Percentiles rank a stretch among this genome's conserved stretches.
Conservation (phyloP, 2,888 invertebrate genomes). For the Luperina nickerlii region DNA sequence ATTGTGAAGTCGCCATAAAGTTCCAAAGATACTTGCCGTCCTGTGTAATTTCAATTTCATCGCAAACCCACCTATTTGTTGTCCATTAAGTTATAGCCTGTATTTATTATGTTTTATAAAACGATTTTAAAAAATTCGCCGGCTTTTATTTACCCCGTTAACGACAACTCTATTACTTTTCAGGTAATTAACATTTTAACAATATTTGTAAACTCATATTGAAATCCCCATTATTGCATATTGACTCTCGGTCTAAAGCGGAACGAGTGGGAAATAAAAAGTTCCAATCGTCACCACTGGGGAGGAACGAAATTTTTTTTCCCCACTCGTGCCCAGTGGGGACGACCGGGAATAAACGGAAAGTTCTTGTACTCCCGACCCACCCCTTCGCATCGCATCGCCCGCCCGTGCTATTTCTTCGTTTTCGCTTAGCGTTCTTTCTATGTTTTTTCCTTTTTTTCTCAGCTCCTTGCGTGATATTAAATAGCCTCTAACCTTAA, state of each 20-base stretch:
- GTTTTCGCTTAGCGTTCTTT: background rate
- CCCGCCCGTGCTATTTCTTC: background rate
- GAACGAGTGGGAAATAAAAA: no score
- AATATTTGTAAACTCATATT: no score
- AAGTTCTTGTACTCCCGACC: background rate
- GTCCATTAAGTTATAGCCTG: constrained; percentile 84
- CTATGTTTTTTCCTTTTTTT: background rate
- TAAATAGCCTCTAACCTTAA: background rate
- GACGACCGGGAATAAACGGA: no score
- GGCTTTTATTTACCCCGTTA: constrained; percentile 26
- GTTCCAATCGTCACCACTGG: no score
- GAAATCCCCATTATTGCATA: no score
- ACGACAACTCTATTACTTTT: constrained; percentile 5
- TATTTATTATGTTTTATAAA: constrained; percentile 90
- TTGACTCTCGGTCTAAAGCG: no score
- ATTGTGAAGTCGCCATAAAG: constrained; percentile 61
- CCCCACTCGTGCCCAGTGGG: no score
- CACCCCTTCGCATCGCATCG: background rate
- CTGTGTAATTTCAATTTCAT: constrained; percentile 75
- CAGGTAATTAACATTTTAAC: no score
- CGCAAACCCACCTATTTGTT: constrained; percentile 86
- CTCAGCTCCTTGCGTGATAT: background rate
- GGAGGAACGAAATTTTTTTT: no score
- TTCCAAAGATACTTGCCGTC: constrained; percentile 85
- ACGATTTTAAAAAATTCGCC: constrained; percentile 75